phyloP scores from a whole-genome alignment of 2,113 vertebrate genomes.

The cattle (Bos taurus) region DNA sequence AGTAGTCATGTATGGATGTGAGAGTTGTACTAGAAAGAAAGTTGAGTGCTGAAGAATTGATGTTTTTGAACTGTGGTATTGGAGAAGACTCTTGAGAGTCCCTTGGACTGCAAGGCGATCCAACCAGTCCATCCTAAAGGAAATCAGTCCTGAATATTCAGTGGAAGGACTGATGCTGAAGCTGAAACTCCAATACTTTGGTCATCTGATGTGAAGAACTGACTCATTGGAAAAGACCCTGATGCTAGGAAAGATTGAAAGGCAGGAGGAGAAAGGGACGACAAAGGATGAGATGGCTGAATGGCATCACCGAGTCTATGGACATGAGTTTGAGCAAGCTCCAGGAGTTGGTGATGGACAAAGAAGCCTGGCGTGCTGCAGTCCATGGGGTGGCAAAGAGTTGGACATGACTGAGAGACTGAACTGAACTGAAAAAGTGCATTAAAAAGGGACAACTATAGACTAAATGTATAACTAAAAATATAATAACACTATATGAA shows the following conservation, averaged over 20 bases:
- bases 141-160: not conserved
- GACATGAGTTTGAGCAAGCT: not conserved
- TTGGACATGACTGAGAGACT: not conserved
- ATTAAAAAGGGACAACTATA: not conserved
- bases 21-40: not conserved
- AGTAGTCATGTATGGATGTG: not conserved
- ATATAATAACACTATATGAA: not conserved
- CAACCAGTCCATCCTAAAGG: not conserved
- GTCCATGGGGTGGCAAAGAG: not conserved
- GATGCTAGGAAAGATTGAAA: not conserved
- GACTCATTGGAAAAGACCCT: not conserved
- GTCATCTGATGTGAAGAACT: not conserved
- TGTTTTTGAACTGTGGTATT: not conserved
- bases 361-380: not conserved
- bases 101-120: not conserved
- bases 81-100: not conserved
- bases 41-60: not conserved
- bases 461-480: not conserved
- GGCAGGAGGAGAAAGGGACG: too few species aligned
- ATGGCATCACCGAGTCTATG: not conserved
- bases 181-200: not conserved
- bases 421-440: not conserved
- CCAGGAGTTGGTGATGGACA: not conserved
- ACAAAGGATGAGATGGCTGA: not conserved
- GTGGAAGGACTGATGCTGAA: not conserved